Evolutionary conservation across 2,888 invertebrate genomes (phyloP).

Genomic region (Sturmia bella): DNA sequence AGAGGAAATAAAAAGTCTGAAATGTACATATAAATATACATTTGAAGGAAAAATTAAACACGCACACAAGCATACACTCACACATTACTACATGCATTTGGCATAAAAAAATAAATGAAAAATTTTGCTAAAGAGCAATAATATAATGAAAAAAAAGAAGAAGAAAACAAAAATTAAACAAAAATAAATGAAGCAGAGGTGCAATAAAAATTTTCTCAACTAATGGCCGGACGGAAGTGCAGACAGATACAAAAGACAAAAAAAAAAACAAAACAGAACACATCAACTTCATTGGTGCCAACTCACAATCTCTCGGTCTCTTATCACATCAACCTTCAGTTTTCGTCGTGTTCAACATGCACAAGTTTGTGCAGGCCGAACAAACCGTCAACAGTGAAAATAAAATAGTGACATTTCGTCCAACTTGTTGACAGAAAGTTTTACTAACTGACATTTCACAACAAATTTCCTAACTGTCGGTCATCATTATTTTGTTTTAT

Average conservation of each 20-base stretch:
- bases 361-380: not conserved
- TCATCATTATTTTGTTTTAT: slow-evolving; percentile 63
- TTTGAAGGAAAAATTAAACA: slow-evolving; percentile 40
- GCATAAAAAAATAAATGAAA: slow-evolving; percentile 14
- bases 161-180: slow-evolving; percentile 43
- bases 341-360: not conserved
- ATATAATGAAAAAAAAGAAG: slow-evolving; percentile 28
- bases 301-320: slow-evolving; percentile 18
- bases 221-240: slow-evolving; percentile 73
- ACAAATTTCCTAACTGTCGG: slow-evolving; percentile 70
- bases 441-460: slow-evolving; percentile 67
- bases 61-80: too few relatives aligned
- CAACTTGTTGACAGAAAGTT: slow-evolving; percentile 68
- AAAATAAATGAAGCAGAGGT: slow-evolving; percentile 75
- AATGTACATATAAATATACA: slow-evolving; percentile 58
- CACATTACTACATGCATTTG: too few relatives aligned
- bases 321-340: slow-evolving; percentile 42
- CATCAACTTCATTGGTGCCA: slow-evolving; percentile 13
- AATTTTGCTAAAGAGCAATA: slow-evolving; percentile 7
- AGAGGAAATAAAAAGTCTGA: slow-evolving; percentile 62
- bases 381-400: slow-evolving; percentile 49
- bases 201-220: slow-evolving; percentile 76
- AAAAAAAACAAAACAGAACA: slow-evolving; percentile 19
- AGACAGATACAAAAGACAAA: slow-evolving; percentile 50
- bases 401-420: slow-evolving; percentile 69